Base-by-base conservation (phyloP, 1,140 invertebrate genomes). In the Nasonia giraulti region DNA sequence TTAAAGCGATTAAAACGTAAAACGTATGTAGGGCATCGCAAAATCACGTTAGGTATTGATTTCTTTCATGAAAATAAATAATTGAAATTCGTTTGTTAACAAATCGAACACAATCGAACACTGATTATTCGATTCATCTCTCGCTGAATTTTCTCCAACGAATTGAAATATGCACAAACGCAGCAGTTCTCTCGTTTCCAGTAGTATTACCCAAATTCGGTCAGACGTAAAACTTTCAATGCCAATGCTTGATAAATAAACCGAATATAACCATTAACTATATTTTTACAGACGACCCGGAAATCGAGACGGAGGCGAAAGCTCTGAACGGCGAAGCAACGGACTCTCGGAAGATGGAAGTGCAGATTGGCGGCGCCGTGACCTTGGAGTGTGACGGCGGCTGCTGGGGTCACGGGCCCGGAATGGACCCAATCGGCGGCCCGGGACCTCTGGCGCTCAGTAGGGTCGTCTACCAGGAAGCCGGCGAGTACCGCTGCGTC, bases 331-430 rank as follows among this genome's bases (percentile, higher is more conserved):
- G 92, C 2, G 92, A 93, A 74, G 89, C 92, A 20, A 93, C 95
- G 62, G 95, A 95, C 83, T 92, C 94, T 14, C 92, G 93, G 23
- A 95, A 96, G 89, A 93, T 96, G 86, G 96, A 97, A 88, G 96
- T 97, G 17, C 96, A 96, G 71, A 94, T 98, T 27, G 97, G 97
- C 40, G 97, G 97, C 12, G 96, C 96, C 66, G 96, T 97, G 5
- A 96, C 97, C 77, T 93, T 98, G 20, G 96, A 97, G 87, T 98
- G 97, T 92, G 96, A 96, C 76, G 96, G 93, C 2, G 93, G 93
- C 23, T 94, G 94, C 91, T 93, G 95, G 95, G 89, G 94, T 91
- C 88, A 93, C 91, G 94, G 95, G 86, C 91, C 95, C 87, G 91
- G 94, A 87, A 93, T 96, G 92, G 93, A 95, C 88, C 91, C 95